These are phyloP conservation scores for Gila orcuttii DNA, from an alignment of 2,113 vertebrate genomes.

Conservation along the genomic window DNA sequence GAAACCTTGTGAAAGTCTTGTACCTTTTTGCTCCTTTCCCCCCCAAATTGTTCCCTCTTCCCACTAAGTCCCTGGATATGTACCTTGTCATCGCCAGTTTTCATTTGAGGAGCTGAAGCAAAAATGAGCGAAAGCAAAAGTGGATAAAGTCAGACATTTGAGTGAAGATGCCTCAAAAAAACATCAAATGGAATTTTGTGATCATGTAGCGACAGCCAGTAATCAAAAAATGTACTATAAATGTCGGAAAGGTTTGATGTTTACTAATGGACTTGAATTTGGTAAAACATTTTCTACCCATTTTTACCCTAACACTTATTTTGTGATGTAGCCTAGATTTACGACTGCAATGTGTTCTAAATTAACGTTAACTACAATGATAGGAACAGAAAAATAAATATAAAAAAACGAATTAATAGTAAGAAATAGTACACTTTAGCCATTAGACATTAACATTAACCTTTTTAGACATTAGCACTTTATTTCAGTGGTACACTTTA, in stretches of 20 bases:
- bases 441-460: no score
- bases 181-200: neutral
- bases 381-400: no score
- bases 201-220: neutral
- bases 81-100: neutral
- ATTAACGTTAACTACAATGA: no score
- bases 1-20: no score
- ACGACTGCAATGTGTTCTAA: no score
- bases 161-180: neutral
- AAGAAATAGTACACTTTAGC: no score
- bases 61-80: neutral
- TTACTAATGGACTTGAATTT: neutral
- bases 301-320: no score
- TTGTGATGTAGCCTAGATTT: no score
- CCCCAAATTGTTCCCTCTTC: neutral
- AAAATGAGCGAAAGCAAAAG: slow-evolving; percentile 16
- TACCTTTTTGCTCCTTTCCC: no score
- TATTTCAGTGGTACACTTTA: no score
- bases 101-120: neutral
- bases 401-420: no score
- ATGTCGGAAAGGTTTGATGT: neutral
- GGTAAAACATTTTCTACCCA: neutral
- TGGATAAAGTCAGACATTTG: neutral
- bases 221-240: neutral
- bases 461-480: no score